Percentiles rank a stretch among this genome's conserved stretches.
Conservation (phyloP, 1,140 invertebrate genomes). For the Euglossa dilemma region DNA sequence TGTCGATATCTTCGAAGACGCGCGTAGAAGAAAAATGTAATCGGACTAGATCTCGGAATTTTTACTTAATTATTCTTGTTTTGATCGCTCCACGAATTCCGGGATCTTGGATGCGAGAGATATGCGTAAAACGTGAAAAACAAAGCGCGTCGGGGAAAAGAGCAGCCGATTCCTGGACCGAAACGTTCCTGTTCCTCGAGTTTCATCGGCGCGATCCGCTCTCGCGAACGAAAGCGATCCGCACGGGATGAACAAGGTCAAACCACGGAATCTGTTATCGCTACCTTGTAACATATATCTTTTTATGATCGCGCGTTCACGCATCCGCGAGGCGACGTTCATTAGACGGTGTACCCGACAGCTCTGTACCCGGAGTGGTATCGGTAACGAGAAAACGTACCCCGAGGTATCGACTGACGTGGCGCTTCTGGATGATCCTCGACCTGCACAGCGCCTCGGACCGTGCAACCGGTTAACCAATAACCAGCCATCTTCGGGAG, state of each 20-base stretch:
- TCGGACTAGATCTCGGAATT: not conserved
- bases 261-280: conserved; percentile 49
- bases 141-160: not conserved
- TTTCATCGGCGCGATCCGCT: not conserved
- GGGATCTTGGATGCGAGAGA: too few species aligned
- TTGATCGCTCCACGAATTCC: not conserved
- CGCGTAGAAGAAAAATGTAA: not conserved
- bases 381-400: conserved; percentile 53
- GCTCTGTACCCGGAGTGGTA: not conserved
- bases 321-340: conserved; percentile 35
- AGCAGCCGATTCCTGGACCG: not conserved
- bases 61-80: not conserved
- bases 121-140: not conserved
- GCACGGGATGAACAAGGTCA: conserved; percentile 51
- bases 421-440: conserved; percentile 10
- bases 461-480: conserved; percentile 27
- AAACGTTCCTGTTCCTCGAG: not conserved
- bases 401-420: conserved; percentile 36
- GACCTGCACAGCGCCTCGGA: not conserved
- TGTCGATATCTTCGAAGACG: not conserved
- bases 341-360: conserved; percentile 14
- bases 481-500: not conserved
- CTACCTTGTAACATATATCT: conserved; percentile 67
- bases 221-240: conserved; percentile 44
- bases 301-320: conserved; percentile 55